Evolutionary conservation across 1,140 invertebrate genomes (phyloP).

Genomic region (Zaprionus kolodkinae): DNA sequence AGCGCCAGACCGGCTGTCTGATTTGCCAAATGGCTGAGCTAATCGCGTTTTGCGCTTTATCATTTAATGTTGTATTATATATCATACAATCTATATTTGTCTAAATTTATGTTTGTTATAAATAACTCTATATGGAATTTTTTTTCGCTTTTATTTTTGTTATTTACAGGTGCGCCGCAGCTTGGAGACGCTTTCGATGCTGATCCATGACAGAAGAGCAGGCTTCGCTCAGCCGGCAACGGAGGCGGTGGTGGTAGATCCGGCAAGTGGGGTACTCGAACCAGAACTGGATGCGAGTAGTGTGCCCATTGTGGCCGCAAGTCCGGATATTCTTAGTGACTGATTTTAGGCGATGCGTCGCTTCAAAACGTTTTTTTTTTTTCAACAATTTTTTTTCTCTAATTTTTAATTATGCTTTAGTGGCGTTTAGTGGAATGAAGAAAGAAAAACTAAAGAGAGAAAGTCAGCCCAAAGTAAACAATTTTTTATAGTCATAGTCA

Average conservation of each 20-base stretch:
- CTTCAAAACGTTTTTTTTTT: not conserved
- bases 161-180: slow-evolving; percentile 68
- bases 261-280: not conserved
- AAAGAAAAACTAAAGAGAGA: slow-evolving; percentile 1
- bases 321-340: slow-evolving; percentile 49
- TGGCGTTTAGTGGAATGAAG: slow-evolving; percentile 22
- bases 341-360: slow-evolving; percentile 44
- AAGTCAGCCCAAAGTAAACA: slow-evolving; percentile 36
- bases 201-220: slow-evolving; percentile 68
- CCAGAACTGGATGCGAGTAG: slow-evolving; percentile 7
- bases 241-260: not conserved
- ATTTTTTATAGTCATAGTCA: slow-evolving; percentile 44
- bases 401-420: slow-evolving; percentile 30
- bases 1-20: not conserved
- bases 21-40: slow-evolving; percentile 6
- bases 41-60: slow-evolving; percentile 9
- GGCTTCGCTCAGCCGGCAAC: slow-evolving; percentile 31
- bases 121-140: slow-evolving; percentile 8
- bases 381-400: slow-evolving; percentile 5
- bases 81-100: not conserved
- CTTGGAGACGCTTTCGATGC: slow-evolving; percentile 72
- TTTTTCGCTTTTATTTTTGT: slow-evolving; percentile 7
- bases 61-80: not conserved
- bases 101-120: not conserved
- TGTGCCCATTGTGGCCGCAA: not conserved